phyloP scores from a whole-genome alignment of 2,797 vertebrate species.

The Nasua narica region DNA sequence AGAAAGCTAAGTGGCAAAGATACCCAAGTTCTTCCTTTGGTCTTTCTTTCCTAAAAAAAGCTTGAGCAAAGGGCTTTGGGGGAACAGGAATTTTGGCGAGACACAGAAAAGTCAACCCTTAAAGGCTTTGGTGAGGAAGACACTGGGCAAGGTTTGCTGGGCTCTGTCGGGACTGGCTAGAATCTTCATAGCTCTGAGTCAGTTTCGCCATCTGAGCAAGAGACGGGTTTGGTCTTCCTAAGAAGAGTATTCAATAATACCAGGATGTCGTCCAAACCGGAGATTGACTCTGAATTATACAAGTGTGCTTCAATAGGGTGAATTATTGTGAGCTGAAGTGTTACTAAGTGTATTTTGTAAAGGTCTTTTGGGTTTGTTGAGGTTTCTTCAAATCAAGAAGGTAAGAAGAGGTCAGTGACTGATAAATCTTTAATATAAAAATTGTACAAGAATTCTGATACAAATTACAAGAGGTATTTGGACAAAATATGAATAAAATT shows the following conservation, averaged over 20 bases:
- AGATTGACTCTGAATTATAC: not conserved
- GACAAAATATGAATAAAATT: constrained; percentile 99
- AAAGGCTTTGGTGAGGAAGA: not conserved
- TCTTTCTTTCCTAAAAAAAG: not conserved
- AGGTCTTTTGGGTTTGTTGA: not conserved
- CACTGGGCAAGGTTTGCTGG: not conserved
- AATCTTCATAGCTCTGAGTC: not conserved
- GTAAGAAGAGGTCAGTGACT: constrained; percentile 89
- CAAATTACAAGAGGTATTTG: constrained; percentile 99
- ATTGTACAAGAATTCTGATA: constrained; percentile 99
- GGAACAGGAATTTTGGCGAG: not conserved
- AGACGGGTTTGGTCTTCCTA: not conserved
- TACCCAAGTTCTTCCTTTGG: not conserved
- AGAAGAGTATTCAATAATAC: not conserved
- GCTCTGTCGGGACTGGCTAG: accelerated
- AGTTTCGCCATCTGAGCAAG: not conserved
- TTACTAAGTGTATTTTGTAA: not conserved
- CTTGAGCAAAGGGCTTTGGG: not conserved
- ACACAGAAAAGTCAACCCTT: not conserved
- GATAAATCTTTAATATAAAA: constrained; percentile 99
- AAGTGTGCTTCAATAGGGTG: not conserved
- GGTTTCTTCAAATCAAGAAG: constrained; percentile 50
- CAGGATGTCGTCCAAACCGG: not conserved
- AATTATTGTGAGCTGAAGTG: not conserved
- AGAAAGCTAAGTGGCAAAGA: not conserved